Conservation (phyloP, 2,113 vertebrate species). For the Corythoichthys intestinalis region DNA sequence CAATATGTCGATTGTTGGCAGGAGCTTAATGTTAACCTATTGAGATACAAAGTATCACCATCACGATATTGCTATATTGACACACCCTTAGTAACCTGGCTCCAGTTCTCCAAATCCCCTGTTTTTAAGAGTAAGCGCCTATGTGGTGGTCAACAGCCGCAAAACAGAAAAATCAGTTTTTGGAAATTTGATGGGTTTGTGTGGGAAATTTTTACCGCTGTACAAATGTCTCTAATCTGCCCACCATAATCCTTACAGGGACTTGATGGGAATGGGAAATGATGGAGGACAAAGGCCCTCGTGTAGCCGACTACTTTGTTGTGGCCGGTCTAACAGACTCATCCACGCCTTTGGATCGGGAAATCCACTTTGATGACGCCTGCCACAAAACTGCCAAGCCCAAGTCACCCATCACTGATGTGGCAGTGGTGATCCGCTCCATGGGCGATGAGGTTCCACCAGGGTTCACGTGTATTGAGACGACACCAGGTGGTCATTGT, state of each 20-base stretch:
- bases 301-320: slow-evolving; percentile 98
- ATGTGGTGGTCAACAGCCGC: neutral
- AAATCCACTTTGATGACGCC: slow-evolving; percentile 89
- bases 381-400: slow-evolving; percentile 88
- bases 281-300: slow-evolving; percentile 96
- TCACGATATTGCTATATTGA: too few relatives aligned
- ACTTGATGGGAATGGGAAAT: slow-evolving; percentile 82
- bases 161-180: neutral
- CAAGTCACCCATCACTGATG: slow-evolving; percentile 92
- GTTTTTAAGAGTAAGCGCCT: neutral
- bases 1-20: too few relatives aligned
- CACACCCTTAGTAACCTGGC: too few relatives aligned
- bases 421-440: slow-evolving; percentile 90
- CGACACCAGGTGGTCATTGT: slow-evolving; percentile 86
- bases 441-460: slow-evolving; percentile 89
- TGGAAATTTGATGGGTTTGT: neutral
- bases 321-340: slow-evolving; percentile 91
- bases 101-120: too few relatives aligned
- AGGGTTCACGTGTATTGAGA: slow-evolving; percentile 87
- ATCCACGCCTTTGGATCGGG: slow-evolving; percentile 91
- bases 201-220: neutral
- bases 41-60: too few relatives aligned
- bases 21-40: too few relatives aligned
- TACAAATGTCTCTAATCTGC: slow-evolving; percentile 5
- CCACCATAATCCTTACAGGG: slow-evolving; percentile 28